phyloP scores from a whole-genome alignment of 1,140 invertebrate species.

The Ostrea edulis region DNA sequence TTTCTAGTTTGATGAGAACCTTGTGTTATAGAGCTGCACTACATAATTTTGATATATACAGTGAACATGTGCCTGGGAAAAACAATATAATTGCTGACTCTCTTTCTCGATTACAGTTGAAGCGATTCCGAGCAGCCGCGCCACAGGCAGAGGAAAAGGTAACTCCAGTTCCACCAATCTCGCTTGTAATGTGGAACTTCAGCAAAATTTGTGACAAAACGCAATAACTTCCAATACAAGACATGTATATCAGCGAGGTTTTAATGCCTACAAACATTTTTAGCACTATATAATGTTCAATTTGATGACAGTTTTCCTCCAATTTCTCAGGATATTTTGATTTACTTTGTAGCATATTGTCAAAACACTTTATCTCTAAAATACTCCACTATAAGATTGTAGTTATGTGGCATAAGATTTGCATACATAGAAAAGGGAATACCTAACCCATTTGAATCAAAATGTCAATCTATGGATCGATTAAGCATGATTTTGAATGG shows the following conservation, averaged over 20 bases:
- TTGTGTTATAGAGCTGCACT: not conserved
- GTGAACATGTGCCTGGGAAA: slow-evolving; percentile 27
- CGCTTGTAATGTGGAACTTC: not conserved
- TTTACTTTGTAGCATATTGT: slow-evolving; percentile 41
- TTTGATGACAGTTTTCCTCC: not conserved
- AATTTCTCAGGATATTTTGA: not conserved
- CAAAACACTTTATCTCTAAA: not conserved
- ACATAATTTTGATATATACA: not conserved
- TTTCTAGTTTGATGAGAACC: slow-evolving; percentile 41
- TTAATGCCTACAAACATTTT: not conserved
- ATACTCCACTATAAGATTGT: not conserved
- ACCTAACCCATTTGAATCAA: not conserved
- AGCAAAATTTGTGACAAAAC: not conserved
- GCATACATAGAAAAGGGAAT: not conserved
- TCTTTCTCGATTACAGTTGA: slow-evolving; percentile 50
- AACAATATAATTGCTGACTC: slow-evolving; percentile 29
- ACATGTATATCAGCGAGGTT: not conserved
- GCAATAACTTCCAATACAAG: not conserved
- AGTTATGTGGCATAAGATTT: slow-evolving; percentile 18
- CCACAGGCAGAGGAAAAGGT: not conserved
- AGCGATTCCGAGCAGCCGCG: slow-evolving; percentile 20
- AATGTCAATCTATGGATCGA: no score
- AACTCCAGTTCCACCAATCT: not conserved
- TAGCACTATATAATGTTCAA: not conserved
- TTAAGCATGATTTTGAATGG: no score